phyloP scores from a whole-genome alignment of 2,113 vertebrate species.

The Alligator mississippiensis region DNA sequence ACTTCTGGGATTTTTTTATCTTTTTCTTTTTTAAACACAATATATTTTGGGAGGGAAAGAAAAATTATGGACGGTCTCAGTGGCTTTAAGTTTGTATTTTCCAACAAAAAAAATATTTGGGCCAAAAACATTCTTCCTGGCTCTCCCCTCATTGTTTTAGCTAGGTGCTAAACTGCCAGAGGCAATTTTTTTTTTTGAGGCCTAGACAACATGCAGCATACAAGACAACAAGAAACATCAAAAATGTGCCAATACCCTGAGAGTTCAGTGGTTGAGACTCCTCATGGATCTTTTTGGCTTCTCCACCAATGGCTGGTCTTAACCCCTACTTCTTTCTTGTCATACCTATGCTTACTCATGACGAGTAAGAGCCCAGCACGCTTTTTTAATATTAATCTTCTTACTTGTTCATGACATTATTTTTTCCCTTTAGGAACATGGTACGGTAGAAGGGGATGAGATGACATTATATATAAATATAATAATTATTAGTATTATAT shows the following conservation, averaged over 20 bases:
- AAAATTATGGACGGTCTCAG: too few relatives aligned
- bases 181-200: background rate
- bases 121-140: too few relatives aligned
- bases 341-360: accelerated
- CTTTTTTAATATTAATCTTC: background rate
- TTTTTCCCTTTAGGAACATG: background rate
- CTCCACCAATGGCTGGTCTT: background rate
- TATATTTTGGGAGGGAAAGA: too few relatives aligned
- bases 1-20: too few relatives aligned
- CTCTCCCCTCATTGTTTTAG: background rate
- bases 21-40: too few relatives aligned
- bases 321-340: background rate
- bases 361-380: background rate
- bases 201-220: background rate
- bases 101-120: too few relatives aligned
- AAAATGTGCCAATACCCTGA: background rate
- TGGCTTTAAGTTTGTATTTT: too few relatives aligned
- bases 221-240: accelerated
- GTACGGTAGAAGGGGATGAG: background rate
- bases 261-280: too few relatives aligned
- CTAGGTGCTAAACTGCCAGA: background rate
- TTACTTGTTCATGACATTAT: accelerated
- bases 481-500: background rate
- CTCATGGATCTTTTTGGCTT: background rate
- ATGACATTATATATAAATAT: background rate